Conservation (phyloP, 2,797 vertebrate species). For the Tenualosa ilisha region DNA sequence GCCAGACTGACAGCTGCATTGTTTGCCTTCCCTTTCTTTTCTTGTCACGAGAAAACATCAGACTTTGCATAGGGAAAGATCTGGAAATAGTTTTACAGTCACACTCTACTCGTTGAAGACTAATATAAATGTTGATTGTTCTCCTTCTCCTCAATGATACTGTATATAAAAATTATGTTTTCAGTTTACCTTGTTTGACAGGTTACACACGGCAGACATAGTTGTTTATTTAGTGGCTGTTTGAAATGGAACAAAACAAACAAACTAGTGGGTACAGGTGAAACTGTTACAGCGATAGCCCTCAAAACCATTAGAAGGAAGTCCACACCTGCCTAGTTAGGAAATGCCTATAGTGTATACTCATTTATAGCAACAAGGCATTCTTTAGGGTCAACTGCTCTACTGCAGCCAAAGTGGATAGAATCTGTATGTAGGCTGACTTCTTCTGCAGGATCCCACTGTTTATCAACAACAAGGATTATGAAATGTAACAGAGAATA, state of each 20-base stretch:
- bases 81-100: slow-evolving; percentile 32
- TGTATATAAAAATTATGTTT: neutral
- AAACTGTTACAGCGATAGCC: slow-evolving; percentile 47
- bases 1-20: slow-evolving; percentile 24
- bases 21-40: slow-evolving; percentile 22
- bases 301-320: slow-evolving; percentile 47
- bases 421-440: neutral
- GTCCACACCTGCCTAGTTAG: slow-evolving; percentile 16
- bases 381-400: neutral
- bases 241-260: slow-evolving; percentile 30
- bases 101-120: slow-evolving; percentile 19
- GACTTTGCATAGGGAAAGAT: slow-evolving; percentile 59
- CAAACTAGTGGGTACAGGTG: slow-evolving; percentile 36
- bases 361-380: neutral
- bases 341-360: slow-evolving; percentile 2
- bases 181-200: slow-evolving; percentile 10
- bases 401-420: neutral
- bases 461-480: neutral
- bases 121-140: slow-evolving; percentile 34
- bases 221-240: slow-evolving; percentile 5
- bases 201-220: slow-evolving; percentile 28
- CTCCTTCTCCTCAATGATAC: slow-evolving; percentile 19
- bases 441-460: neutral
- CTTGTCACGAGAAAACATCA: neutral
- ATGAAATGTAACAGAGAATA: neutral